Evolutionary conservation across 2,888 invertebrate species (phyloP).

Genomic region (Clostera curtula): DNA sequence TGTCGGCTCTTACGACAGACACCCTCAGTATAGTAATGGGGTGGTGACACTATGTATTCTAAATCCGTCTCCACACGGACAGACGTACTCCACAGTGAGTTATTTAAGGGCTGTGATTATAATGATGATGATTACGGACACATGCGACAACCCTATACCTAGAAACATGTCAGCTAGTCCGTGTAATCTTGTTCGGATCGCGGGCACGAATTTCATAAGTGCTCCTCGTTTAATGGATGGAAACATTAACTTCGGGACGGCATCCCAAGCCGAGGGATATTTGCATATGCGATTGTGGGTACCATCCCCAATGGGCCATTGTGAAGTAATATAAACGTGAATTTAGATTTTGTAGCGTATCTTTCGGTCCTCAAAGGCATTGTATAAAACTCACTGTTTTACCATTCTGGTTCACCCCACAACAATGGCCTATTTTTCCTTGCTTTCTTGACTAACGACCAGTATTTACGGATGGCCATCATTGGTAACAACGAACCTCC

Average conservation of each 20-base stretch:
- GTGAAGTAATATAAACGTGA: slow-evolving; percentile 7
- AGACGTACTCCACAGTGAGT: not conserved
- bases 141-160: slow-evolving; percentile 40
- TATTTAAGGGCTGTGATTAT: not conserved
- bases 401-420: too few species aligned
- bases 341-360: too few species aligned
- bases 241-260: slow-evolving; percentile 60
- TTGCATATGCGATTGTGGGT: slow-evolving; percentile 45
- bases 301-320: slow-evolving; percentile 17
- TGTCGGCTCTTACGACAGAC: too few species aligned
- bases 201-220: slow-evolving; percentile 69
- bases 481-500: too few species aligned
- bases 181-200: slow-evolving; percentile 66
- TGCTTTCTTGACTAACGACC: too few species aligned
- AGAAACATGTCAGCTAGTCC: slow-evolving; percentile 55
- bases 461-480: too few species aligned
- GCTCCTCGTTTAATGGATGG: slow-evolving; percentile 66
- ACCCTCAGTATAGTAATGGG: too few species aligned
- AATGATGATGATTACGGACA: slow-evolving; percentile 4
- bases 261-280: slow-evolving; percentile 32
- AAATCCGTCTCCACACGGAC: not conserved
- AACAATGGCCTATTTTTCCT: too few species aligned
- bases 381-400: too few species aligned
- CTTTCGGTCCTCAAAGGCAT: too few species aligned
- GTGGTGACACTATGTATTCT: too few species aligned